phyloP scores from a whole-genome alignment of 2,888 invertebrate species.

The Cheilosia vernalis region DNA sequence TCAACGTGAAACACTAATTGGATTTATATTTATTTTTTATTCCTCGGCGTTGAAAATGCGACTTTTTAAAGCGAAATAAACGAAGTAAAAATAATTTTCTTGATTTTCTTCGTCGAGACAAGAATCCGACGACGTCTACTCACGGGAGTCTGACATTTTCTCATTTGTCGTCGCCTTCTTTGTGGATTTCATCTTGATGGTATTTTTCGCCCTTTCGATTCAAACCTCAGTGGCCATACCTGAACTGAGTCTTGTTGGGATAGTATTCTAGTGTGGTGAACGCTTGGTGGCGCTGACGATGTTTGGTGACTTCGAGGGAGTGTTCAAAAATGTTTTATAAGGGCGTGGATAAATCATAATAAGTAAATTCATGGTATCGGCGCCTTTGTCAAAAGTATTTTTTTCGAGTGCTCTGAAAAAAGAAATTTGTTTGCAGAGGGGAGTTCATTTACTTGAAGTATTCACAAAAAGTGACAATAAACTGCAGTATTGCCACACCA shows the following conservation, averaged over 20 bases:
- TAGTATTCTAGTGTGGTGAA: constrained; percentile 37
- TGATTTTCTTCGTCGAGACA: constrained; percentile 57
- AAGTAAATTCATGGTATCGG: too few relatives aligned
- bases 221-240: constrained; percentile 33
- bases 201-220: constrained; percentile 16
- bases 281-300: constrained; percentile 21
- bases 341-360: too few relatives aligned
- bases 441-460: too few relatives aligned
- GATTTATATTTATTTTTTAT: constrained; percentile 5
- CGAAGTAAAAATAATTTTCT: constrained; percentile 10
- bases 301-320: background rate
- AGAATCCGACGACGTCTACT: constrained; percentile 71
- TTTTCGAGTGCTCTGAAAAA: too few relatives aligned
- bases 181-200: constrained; percentile 50
- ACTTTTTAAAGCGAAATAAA: constrained; percentile 8
- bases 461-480: too few relatives aligned
- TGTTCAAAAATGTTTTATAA: constrained; percentile 23
- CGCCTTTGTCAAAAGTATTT: too few relatives aligned
- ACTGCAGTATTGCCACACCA: too few relatives aligned
- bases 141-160: constrained; percentile 73
- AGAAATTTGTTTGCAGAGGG: too few relatives aligned
- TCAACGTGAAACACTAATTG: background rate
- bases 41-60: background rate
- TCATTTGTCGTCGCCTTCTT: constrained; percentile 54
- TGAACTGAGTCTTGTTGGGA: constrained; percentile 29